Evolutionary conservation across 1,140 invertebrate species (phyloP), one percentile per base, ranked within the genome.

Genomic region (Dendroctonus ponderosae): DNA sequence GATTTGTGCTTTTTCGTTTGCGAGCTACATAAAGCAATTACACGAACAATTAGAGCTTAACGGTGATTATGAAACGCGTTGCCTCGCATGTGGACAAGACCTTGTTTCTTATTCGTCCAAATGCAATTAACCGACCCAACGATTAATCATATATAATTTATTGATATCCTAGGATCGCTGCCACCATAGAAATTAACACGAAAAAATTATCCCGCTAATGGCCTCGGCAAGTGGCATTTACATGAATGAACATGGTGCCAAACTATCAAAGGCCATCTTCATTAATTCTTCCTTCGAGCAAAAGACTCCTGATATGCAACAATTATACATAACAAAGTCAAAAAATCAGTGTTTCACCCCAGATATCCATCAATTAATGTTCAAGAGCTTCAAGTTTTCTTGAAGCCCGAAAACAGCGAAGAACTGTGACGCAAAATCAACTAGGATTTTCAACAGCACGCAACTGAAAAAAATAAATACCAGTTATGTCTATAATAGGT

Each of bases 41-140:
- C 42, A 57, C 44, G 63, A 64, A 26, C 57, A 72, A 70, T 72
- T 72, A 72, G 70, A 72, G 70, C 70, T 67, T 63, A 70, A 70
- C 69, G 69, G 48, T 66, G 57, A 62, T 70, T 70, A 62, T 66
- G 62, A 70, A 70, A 70, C 54, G 15, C 3, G 26, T 26, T 37
- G 56, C 37, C 46, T 67, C 44, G 60, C 51, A 72, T 69, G 70
- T 71, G 70, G 63, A 69, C 67, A 67, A 71, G 70, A 64, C 64
- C 70, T 71, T 62, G 66, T 59, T 70, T 67, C 69, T 66, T 67
- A 66, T 66, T 65, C 67, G 67, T 66, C 54, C 39, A 67, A 43
- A 54, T 37, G 11, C 64, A 71, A 71, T 71, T 71, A 71, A 61
- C 63, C 51, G 51, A 39, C 26, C 57, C 39, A 11, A 14, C 57